Evolutionary conservation across 2,888 invertebrate genomes (phyloP).

Genomic region (Drosophila mayaguana): DNA sequence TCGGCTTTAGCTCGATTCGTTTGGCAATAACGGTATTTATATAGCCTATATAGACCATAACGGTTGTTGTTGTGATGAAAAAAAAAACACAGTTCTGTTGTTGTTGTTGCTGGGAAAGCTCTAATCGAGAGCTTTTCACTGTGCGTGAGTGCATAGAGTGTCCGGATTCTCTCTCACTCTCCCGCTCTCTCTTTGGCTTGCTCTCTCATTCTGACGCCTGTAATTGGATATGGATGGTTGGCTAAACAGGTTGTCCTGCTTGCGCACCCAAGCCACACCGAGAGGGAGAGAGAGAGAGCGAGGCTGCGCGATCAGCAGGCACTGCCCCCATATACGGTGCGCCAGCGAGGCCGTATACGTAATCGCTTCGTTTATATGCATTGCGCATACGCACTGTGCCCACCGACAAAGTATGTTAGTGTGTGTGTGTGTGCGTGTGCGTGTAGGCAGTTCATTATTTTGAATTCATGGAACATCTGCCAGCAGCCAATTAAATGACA

Average conservation of each 20-base stretch:
- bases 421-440: neutral
- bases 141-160: constrained; percentile 8
- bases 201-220: constrained; percentile 25
- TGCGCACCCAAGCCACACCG: constrained; percentile 9
- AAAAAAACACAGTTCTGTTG: neutral
- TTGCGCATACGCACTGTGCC: constrained; percentile 72
- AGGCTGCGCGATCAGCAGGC: constrained; percentile 34
- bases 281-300: neutral
- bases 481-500: constrained; percentile 35
- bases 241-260: constrained; percentile 31
- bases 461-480: constrained; percentile 56
- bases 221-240: constrained; percentile 50
- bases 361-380: constrained; percentile 55
- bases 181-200: neutral
- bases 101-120: constrained; percentile 10
- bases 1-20: constrained; percentile 3
- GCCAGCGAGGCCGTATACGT: constrained; percentile 67
- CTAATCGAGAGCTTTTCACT: constrained; percentile 3
- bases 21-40: constrained; percentile 7
- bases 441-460: constrained; percentile 37
- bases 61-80: constrained; percentile 8
- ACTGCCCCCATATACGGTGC: constrained; percentile 71
- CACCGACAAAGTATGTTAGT: constrained; percentile 2
- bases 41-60: constrained; percentile 1
- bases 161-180: neutral